Percentiles rank a stretch among this genome's conserved stretches.
These are phyloP conservation scores for Characodon lateralis DNA, from an alignment of 2,797 vertebrate species.

Conservation along the genomic window DNA sequence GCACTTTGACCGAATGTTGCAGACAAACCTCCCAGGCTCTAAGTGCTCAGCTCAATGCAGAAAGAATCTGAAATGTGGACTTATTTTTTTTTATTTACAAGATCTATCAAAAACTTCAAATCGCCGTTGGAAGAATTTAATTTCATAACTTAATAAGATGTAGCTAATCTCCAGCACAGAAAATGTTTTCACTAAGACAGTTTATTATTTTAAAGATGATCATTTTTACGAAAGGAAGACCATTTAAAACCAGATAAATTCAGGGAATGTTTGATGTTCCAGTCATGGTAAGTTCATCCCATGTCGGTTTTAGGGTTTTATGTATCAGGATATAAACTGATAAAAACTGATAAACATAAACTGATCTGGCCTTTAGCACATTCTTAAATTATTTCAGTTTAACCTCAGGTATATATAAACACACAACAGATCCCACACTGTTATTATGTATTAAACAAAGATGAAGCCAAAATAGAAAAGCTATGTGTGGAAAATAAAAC, in stretches of 20 bases:
- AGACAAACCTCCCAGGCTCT: not conserved
- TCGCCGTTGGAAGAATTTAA: not conserved
- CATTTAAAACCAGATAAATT: not conserved
- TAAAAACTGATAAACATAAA: not conserved
- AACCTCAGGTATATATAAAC: not conserved
- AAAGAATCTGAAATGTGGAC: not conserved
- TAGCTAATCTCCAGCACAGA: not conserved
- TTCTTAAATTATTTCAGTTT: not conserved
- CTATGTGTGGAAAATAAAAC: not conserved
- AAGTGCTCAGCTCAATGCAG: not conserved
- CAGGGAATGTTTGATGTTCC: not conserved
- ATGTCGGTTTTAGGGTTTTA: not conserved
- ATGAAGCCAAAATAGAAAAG: not conserved
- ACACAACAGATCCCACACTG: not conserved
- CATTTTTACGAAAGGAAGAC: not conserved
- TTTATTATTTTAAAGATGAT: not conserved
- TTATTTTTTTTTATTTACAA: not conserved
- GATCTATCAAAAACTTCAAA: not conserved
- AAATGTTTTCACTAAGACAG: not conserved
- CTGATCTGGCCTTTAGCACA: not conserved
- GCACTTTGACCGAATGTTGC: constrained; percentile 5
- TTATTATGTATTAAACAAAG: too few species aligned
- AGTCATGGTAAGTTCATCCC: not conserved
- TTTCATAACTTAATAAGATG: not conserved
- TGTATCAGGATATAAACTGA: not conserved